Evolutionary conservation across 2,888 invertebrate genomes (phyloP), one percentile per base, ranked within the genome.

Genomic region (Augiades crinisus): DNA sequence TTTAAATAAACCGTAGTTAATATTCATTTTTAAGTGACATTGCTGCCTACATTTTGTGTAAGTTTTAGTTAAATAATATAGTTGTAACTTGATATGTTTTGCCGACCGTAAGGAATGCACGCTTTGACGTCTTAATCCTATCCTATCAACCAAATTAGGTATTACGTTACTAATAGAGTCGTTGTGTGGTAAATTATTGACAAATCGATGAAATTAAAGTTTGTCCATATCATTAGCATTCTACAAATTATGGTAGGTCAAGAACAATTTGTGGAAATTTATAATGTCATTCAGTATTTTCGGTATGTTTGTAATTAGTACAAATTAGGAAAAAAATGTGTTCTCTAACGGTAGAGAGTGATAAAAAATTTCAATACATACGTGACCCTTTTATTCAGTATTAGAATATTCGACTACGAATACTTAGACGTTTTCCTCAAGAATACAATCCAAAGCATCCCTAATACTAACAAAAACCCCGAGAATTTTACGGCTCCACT

Each of bases 51-150:
- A 43, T 43, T 19, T 7, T 31, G 16, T 14, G n/a, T 52, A 14
- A 64, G 68, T 81, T 78, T 81, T 72, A 52, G 57, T 79, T 72
- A 65, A 60, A 62, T 10, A n/a, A 58, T 54, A 53, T 16, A 19
- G 58, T 57, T 56, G 82, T 73, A 85, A 85, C 59, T 50, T 51
- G 63, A 87, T 84, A 69, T 78, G 77, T 81, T 86, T 67, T 88
- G 83, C 77, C 61, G 76, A 84, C 86, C 82, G 77, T 88, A 64
- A 63, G 8, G 62, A 58, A 60, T 65, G 70, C 79, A 70, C 72
- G 68, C 77, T 81, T 83, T 84, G 82, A 89, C 82, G 80, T 87
- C 88, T 86, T 83, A 87, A 88, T 88, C 83, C 77, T n/a, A 85
- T 86, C n/a, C n/a, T n/a, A n/a, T 85, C 86, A 82, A 67, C 68